Conservation (phyloP, 2,113 vertebrate genomes). For the Chiloscyllium plagiosum region DNA sequence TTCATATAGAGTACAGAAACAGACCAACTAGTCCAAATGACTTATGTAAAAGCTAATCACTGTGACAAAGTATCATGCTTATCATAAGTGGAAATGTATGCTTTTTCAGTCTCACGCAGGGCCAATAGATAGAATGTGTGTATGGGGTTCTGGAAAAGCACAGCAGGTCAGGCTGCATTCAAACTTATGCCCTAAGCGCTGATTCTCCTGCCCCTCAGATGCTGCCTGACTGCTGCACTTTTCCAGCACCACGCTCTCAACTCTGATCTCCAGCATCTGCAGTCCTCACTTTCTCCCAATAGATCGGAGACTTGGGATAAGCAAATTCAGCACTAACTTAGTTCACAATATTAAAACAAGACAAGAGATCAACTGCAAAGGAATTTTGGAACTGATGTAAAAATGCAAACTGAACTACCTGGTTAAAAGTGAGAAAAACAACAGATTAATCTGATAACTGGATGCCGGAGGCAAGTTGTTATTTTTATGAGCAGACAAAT, state of each 20-base stretch:
- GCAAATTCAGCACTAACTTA: slow-evolving; percentile 7
- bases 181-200: no score
- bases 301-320: background rate
- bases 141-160: background rate
- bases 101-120: background rate
- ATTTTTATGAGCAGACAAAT: background rate
- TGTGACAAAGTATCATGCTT: background rate
- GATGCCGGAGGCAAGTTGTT: background rate
- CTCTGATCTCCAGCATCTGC: no score
- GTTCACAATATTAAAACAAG: background rate
- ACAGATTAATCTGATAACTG: background rate
- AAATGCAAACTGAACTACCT: background rate
- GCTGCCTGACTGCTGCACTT: no score
- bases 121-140: no score
- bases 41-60: background rate
- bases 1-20: no score
- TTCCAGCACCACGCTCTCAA: no score
- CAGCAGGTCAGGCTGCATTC: no score
- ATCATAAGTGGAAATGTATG: background rate
- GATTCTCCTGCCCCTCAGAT: no score
- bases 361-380: background rate
- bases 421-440: background rate
- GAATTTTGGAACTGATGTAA: background rate
- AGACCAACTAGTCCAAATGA: no score
- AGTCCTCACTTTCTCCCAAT: no score